Base-by-base conservation (phyloP, 2,797 vertebrate species). In the Cetoscarus ocellatus region DNA sequence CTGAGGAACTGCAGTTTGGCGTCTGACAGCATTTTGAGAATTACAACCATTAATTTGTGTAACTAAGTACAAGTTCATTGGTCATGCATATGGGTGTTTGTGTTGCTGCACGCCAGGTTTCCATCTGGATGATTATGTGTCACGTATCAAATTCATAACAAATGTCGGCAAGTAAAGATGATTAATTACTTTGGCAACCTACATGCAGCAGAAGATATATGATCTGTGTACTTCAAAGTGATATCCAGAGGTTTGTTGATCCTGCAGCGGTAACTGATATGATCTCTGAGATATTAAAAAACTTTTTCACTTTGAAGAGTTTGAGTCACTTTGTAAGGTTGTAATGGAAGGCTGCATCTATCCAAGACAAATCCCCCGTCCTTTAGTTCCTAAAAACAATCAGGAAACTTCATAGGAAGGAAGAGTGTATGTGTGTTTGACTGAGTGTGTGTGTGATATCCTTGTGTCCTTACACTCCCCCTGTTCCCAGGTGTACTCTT, bases 401-500 rank as follows among this genome's bases (percentile, higher is more conserved):
- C 59, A 55, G 40, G 72, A 54, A 68, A 83, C 75, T 71, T 80
- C 27, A 76, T 50, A 45, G 42, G 51, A 76, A 56, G 43, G 40
- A 57, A 47, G 27, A 18, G 44, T 50, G 43, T 84, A 39, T 35
- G 48, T 51, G 40, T 62, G 52, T 56, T 44, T 63, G 60, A 49
- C n/a, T n/a, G 67, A 52, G 49, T 61, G 57, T 63, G 57, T 49
- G 53, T 57, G 70, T 63, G 42, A 71, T 82, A 73, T 74, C 70
- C 61, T 79, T 77, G 61, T 69, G 85, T 83, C 83, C 77, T 80
- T 85, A 70, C 59, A 64, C 74, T 75, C 73, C 49, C 47, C 77
- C 52, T 39, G 72, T 63, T 87, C 86, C 86, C 83, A 78, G 70
- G 83, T 84, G 85, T 76, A 71, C 61, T 80, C 72, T 86, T 86